Base-by-base conservation (phyloP, 2,888 invertebrate genomes). In the Steinernema hermaphroditum region DNA sequence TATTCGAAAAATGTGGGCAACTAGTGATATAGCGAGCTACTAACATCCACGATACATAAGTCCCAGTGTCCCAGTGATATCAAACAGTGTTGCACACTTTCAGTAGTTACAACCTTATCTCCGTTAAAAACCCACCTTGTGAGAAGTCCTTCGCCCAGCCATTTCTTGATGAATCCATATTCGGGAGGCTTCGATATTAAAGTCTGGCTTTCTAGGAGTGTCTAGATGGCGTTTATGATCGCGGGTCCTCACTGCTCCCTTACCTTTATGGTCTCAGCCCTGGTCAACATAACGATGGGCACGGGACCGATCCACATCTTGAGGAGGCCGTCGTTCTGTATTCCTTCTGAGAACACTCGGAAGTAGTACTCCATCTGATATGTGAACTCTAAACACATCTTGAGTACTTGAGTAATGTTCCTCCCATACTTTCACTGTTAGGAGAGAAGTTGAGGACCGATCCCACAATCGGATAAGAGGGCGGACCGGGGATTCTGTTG, bases 121-220 rank as follows among this genome's bases (percentile, higher is more conserved):
- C n/a, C n/a, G n/a, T n/a, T n/a, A n/a, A n/a, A n/a, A n/a, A 50
- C 50, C 12, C 6, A 76, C 87, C 87, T 88, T 34, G 88, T 89
- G 4, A 89, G 82, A 1, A 89, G 84, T 8, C 89, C 89, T 24
- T 87, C 87, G 16, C 88, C 88, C 2, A 89, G 85, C 89, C 89
- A 89, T 16, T 88, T 87, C 19, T 77, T 76, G 1, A 89, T 81
- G 74, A 87, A 87, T 16, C 83, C 79, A 78, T 89, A 89, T 74
- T 88, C 87, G 27, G 78, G 78, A 16, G 87, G 86, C 75, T 88
- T 88, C 19, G 86, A 82, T 24, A 88, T 83, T 24, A 85, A 77
- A 49, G 80, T 85, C 72, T 82, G 84, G 72, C 85, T 81, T 54
- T 82, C 83, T 32, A 87, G 75, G 22, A 87, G 76, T 22, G 77